Conservation (phyloP, 2,113 vertebrate genomes). For the Atherinomorus stipes region DNA sequence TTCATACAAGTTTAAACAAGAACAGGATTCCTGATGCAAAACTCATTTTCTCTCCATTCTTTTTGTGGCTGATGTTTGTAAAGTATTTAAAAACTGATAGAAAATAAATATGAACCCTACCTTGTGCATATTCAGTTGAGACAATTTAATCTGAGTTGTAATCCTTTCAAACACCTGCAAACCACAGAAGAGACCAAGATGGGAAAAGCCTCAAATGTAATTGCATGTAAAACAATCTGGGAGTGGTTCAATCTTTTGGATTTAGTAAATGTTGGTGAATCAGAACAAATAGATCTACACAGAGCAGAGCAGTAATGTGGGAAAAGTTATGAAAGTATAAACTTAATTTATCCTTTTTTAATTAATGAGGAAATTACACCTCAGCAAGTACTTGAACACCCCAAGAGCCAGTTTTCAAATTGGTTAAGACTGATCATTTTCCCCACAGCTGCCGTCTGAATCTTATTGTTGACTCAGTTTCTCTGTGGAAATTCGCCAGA, state of each 20-base stretch:
- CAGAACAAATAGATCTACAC: background rate
- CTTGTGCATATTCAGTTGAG: slow-evolving; percentile 43
- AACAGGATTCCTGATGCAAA: background rate
- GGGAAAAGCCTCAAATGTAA: slow-evolving; percentile 9
- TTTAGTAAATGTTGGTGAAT: slow-evolving; percentile 22
- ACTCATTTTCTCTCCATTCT: slow-evolving; percentile 19
- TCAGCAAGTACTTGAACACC: background rate
- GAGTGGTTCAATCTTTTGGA: slow-evolving; percentile 16
- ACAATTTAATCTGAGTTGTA: slow-evolving; percentile 47
- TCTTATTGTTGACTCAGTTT: slow-evolving; percentile 71
- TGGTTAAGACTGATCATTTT: slow-evolving; percentile 40
- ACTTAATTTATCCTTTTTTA: background rate
- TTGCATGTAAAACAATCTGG: slow-evolving; percentile 31
- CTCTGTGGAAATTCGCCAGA: slow-evolving; percentile 70
- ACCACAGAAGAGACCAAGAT: slow-evolving; percentile 28
- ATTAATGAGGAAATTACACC: slow-evolving; percentile 12
- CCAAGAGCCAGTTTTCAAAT: slow-evolving; percentile 33
- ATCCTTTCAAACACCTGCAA: slow-evolving; percentile 51
- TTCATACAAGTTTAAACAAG: background rate
- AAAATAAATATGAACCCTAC: slow-evolving; percentile 37
- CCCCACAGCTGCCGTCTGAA: slow-evolving; percentile 57
- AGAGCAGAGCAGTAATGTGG: background rate
- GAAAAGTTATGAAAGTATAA: background rate
- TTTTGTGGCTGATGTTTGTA: slow-evolving; percentile 16
- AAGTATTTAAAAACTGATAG: slow-evolving; percentile 29